phyloP scores from a whole-genome alignment of 2,113 vertebrate genomes.

The Falco punctatus region DNA sequence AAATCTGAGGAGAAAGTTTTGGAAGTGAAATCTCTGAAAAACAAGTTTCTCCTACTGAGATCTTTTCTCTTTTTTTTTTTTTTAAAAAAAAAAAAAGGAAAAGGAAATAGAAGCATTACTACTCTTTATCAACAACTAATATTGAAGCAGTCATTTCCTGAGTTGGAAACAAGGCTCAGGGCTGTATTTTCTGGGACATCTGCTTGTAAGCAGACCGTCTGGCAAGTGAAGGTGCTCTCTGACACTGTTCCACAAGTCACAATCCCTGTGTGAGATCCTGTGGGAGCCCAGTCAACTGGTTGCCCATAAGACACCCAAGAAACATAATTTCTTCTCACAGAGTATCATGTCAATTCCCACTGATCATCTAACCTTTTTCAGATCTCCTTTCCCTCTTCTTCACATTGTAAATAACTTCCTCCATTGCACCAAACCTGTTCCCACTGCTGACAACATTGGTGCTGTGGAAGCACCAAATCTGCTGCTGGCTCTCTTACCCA shows the following conservation, averaged over 20 bases:
- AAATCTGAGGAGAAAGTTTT: conserved; percentile 46
- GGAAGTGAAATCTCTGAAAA: conserved; percentile 45
- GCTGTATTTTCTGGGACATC: neutral
- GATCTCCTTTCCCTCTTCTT: neutral
- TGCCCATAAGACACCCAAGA: neutral
- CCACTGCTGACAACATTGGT: neutral
- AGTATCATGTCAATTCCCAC: neutral
- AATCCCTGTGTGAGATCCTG: neutral
- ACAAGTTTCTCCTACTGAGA: neutral
- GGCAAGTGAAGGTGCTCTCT: neutral
- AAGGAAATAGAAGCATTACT: neutral
- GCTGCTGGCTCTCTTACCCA: neutral
- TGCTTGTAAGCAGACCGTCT: neutral
- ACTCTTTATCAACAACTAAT: neutral
- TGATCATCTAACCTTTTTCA: neutral
- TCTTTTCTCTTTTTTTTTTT: neutral
- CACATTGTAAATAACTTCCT: neutral
- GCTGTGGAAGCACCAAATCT: neutral
- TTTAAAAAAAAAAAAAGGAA: neutral
- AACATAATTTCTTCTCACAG: neutral
- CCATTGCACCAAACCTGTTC: neutral
- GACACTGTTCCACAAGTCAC: neutral
- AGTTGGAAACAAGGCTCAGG: neutral
- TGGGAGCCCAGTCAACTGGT: neutral
- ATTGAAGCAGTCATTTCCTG: neutral